These are phyloP conservation scores for Yoshiicerus persimilis DNA, from an alignment of 1,140 invertebrate species.

Conservation along the genomic window DNA sequence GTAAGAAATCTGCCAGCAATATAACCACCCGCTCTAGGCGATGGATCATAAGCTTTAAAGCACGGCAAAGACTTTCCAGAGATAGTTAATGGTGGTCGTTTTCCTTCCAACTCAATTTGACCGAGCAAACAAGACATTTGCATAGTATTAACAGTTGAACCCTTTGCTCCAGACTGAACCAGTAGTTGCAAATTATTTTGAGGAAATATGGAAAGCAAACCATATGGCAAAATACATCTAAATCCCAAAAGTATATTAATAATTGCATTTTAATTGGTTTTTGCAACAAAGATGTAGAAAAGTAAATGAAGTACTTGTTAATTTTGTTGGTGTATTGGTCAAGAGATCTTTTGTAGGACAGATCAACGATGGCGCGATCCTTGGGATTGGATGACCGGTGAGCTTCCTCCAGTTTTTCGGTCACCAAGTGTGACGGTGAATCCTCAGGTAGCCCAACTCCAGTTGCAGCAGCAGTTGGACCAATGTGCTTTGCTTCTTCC, in stretches of 20 bases:
- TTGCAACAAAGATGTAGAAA: neutral
- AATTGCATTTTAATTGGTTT: neutral
- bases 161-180: slow-evolving; percentile 98
- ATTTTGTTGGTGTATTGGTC: slow-evolving; percentile 87
- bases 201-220: slow-evolving; percentile 84
- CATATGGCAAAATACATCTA: slow-evolving; percentile 70
- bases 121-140: slow-evolving; percentile 96
- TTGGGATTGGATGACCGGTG: slow-evolving; percentile 70
- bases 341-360: slow-evolving; percentile 78
- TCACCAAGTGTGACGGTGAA: slow-evolving; percentile 59
- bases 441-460: slow-evolving; percentile 69
- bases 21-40: slow-evolving; percentile 93
- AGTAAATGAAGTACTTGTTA: slow-evolving; percentile 64
- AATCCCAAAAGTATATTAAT: neutral
- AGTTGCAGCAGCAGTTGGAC: slow-evolving; percentile 61
- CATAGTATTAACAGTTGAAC: slow-evolving; percentile 93
- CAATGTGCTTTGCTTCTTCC: slow-evolving; percentile 62
- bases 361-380: slow-evolving; percentile 77
- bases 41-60: slow-evolving; percentile 85
- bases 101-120: slow-evolving; percentile 98
- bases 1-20: slow-evolving; percentile 95
- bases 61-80: slow-evolving; percentile 90
- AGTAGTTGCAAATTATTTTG: slow-evolving; percentile 95
- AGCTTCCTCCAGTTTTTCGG: slow-evolving; percentile 68
- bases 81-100: slow-evolving; percentile 90